Evolutionary conservation across 2,797 vertebrate species (phyloP).

Genomic region (Pseudomugil gertrudae): DNA sequence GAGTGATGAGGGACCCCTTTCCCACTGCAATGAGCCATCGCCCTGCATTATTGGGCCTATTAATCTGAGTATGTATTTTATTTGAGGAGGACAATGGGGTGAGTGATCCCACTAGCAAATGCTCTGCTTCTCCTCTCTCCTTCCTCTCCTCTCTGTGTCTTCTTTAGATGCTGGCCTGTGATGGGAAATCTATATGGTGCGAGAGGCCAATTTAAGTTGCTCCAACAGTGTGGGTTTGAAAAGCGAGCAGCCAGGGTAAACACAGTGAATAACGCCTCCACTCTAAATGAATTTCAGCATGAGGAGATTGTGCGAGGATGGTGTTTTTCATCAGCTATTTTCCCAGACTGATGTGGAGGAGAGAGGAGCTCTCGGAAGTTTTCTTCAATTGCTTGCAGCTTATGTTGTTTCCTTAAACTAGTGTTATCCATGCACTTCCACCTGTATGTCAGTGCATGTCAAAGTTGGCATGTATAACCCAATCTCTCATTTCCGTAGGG

Average conservation of each 20-base stretch:
- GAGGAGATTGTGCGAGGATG: conserved; percentile 57
- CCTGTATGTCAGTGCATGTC: conserved; percentile 34
- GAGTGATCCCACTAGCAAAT: conserved; percentile 62
- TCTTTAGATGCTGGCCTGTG: conserved; percentile 76
- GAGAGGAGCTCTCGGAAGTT: conserved; percentile 40
- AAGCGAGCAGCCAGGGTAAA: conserved; percentile 71
- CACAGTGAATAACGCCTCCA: conserved; percentile 67
- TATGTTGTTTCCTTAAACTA: conserved; percentile 42
- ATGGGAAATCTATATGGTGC: conserved; percentile 83
- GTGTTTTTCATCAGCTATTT: conserved; percentile 64
- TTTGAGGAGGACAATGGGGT: conserved; percentile 75
- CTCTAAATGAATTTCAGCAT: conserved; percentile 71
- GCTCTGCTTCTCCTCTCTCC: conserved; percentile 40
- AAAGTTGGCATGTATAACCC: conserved; percentile 23
- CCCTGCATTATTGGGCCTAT: conserved; percentile 68
- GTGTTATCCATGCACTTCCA: conserved; percentile 20
- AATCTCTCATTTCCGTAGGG: conserved; percentile 17
- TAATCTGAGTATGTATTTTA: conserved; percentile 81
- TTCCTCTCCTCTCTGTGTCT: conserved; percentile 70
- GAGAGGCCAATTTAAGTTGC: conserved; percentile 81
- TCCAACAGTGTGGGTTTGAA: conserved; percentile 72
- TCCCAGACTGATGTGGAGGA: conserved; percentile 37
- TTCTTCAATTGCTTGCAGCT: conserved; percentile 34
- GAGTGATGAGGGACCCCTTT: conserved; percentile 52
- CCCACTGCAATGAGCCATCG: conserved; percentile 52